Evolutionary conservation across 2,888 invertebrate species (phyloP).

Genomic region (Ormia ochracea): DNA sequence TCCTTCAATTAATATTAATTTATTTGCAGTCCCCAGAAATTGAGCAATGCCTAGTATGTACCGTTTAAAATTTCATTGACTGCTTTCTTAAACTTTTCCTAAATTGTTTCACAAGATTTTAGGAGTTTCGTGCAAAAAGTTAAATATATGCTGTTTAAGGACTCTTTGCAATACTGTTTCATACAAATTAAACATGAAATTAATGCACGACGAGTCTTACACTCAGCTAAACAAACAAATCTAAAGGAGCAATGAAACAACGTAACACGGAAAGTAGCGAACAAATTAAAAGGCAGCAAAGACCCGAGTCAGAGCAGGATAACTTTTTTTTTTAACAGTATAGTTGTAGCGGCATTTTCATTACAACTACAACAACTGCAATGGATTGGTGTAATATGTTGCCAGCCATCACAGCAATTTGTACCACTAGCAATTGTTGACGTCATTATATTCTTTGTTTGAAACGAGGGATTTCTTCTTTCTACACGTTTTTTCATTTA

Average conservation of each 20-base stretch:
- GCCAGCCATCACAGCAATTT: slow-evolving; percentile 59
- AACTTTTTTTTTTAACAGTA: background rate
- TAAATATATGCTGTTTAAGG: slow-evolving; percentile 21
- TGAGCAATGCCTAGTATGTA: too few relatives aligned
- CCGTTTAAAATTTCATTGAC: background rate
- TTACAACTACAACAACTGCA: slow-evolving; percentile 28
- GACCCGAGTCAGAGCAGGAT: background rate
- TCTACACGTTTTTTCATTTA: slow-evolving; percentile 8
- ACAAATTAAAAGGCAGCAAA: background rate
- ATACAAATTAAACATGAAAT: slow-evolving; percentile 33
- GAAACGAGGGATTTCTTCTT: slow-evolving; percentile 31
- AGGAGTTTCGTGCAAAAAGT: background rate
- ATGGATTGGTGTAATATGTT: slow-evolving; percentile 45
- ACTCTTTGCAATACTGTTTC: slow-evolving; percentile 1
- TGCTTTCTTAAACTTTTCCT: background rate
- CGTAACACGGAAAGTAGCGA: background rate
- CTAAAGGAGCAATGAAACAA: slow-evolving; percentile 3
- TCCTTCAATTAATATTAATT: background rate
- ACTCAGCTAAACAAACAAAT: background rate
- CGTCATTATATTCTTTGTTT: slow-evolving; percentile 54
- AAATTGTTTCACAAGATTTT: slow-evolving; percentile 6
- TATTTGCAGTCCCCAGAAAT: background rate
- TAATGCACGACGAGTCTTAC: background rate
- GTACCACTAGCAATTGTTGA: slow-evolving; percentile 59
- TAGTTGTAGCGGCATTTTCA: background rate